Base-by-base conservation (phyloP, 2,888 invertebrate species). In the Cerceris ruficornis region DNA sequence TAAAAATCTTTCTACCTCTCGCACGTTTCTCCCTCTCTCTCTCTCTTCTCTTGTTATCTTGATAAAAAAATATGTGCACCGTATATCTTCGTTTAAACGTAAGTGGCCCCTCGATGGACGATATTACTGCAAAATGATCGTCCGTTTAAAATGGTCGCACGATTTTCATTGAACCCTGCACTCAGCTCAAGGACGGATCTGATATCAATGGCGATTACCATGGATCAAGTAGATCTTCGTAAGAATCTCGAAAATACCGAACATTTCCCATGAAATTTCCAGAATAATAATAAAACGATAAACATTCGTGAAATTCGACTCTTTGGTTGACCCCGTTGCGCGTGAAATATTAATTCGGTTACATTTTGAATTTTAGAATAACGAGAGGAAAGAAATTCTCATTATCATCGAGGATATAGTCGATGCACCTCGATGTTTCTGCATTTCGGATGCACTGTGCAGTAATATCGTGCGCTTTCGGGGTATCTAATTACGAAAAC, bases 11-110 rank as follows among this genome's bases (percentile, higher is more conserved):
- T 57, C 39, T 28, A 28, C 28, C 28, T 28, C 28, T 4, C 28
- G 4, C 4, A n/a, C 28, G 28, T 28, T 2, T 28, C 28, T 28
- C 7, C 39, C n/a, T 14, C 4, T 28, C 9, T 42, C 60, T 13
- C 15, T 1, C 6, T 39, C 49, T 11, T 28, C 9, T 46, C 43
- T 1, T 69, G 46, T 59, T 65, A 68, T 39, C 62, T 67, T 54
- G 69, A 85, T 86, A 86, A 86, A 86, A 86, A 86, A 86, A 86
- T 86, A 86, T 85, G 83, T 72, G 83, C 86, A 86, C 77, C 77
- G 68, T 84, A 65, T 80, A 77, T 78, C 68, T 68, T 81, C 55
- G 69, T 81, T 80, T 75, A 76, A 81, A 82, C 70, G 52, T 77
- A 82, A 67, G 55, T 80, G 82, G 78, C 73, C 77, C 64, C 70